phyloP scores from a whole-genome alignment of 1,140 invertebrate species.

The Sminthurides bifidus region DNA sequence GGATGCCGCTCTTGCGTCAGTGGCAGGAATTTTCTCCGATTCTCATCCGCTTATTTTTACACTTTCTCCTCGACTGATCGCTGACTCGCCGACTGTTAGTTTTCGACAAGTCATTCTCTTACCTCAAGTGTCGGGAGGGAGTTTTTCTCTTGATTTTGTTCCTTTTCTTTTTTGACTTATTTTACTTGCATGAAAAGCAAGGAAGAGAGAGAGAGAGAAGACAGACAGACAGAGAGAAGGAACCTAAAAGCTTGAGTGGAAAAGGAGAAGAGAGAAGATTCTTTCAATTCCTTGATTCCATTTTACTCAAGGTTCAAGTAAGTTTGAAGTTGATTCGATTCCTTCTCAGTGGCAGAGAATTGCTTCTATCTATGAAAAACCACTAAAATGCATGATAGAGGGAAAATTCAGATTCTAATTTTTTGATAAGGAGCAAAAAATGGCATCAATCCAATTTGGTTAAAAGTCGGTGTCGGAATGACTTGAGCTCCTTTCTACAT shows the following conservation, averaged over 20 bases:
- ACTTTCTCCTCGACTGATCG: not conserved
- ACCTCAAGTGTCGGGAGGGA: too few species aligned
- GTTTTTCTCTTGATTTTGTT: not conserved
- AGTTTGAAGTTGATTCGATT: constrained; percentile 22
- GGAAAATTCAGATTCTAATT: constrained; percentile 27
- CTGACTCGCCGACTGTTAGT: not conserved
- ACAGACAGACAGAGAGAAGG: not conserved
- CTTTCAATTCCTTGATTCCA: constrained; percentile 13
- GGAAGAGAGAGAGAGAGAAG: not conserved
- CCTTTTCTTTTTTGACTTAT: not conserved
- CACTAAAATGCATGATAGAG: constrained; percentile 23
- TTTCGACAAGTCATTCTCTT: not conserved
- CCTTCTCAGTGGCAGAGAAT: constrained; percentile 18
- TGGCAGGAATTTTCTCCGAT: not conserved
- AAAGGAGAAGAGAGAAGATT: too few species aligned
- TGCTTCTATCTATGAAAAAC: constrained; percentile 20
- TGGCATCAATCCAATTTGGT: constrained; percentile 32
- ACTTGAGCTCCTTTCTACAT: too few species aligned
- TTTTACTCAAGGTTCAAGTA: constrained; percentile 2
- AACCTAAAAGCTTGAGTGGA: not conserved
- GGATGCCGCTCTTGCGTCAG: too few species aligned
- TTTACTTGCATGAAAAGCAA: not conserved
- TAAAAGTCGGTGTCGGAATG: constrained; percentile 20
- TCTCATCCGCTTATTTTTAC: not conserved
- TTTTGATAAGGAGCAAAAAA: constrained; percentile 31